phyloP scores from a whole-genome alignment of 2,797 vertebrate species.

The Sibirionetta formosa region DNA sequence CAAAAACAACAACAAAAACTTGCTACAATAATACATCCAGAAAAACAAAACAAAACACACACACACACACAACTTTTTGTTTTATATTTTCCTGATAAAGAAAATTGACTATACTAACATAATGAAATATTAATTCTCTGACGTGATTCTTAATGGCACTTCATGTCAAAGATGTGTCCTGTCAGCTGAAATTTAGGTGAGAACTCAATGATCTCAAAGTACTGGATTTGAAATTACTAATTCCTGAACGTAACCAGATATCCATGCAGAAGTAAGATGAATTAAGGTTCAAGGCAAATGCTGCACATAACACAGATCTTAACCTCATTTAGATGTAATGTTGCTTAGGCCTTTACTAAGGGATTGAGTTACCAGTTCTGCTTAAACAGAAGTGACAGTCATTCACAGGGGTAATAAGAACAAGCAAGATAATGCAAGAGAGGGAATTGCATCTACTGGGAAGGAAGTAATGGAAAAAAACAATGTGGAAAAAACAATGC shows the following conservation, averaged over 20 bases:
- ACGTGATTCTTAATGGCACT: not conserved
- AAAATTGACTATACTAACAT: not conserved
- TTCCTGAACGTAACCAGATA: conserved; percentile 34
- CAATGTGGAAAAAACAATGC: not conserved
- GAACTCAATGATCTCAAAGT: conserved; percentile 38
- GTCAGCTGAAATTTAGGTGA: conserved; percentile 45
- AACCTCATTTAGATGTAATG: conserved; percentile 42
- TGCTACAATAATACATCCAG: not conserved
- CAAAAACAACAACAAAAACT: not conserved
- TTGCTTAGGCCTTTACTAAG: conserved; percentile 45
- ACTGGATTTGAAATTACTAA: conserved; percentile 34
- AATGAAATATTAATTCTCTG: conserved; percentile 5
- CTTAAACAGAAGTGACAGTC: conserved; percentile 55
- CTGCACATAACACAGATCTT: conserved; percentile 30
- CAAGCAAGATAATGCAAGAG: conserved; percentile 56
- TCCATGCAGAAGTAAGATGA: not conserved
- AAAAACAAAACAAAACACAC: not conserved
- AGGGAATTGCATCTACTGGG: conserved; percentile 22
- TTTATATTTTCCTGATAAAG: not conserved
- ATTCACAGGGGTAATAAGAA: conserved; percentile 59
- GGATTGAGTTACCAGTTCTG: conserved; percentile 9
- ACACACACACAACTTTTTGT: not conserved
- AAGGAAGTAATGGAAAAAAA: conserved; percentile 39
- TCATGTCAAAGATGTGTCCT: not conserved
- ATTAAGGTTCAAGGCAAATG: conserved; percentile 50